Percentiles rank a stretch among this genome's conserved stretches.
These are phyloP conservation scores for Notarius lentiginosus DNA, from an alignment of 2,113 vertebrate genomes.

Conservation along the genomic window DNA sequence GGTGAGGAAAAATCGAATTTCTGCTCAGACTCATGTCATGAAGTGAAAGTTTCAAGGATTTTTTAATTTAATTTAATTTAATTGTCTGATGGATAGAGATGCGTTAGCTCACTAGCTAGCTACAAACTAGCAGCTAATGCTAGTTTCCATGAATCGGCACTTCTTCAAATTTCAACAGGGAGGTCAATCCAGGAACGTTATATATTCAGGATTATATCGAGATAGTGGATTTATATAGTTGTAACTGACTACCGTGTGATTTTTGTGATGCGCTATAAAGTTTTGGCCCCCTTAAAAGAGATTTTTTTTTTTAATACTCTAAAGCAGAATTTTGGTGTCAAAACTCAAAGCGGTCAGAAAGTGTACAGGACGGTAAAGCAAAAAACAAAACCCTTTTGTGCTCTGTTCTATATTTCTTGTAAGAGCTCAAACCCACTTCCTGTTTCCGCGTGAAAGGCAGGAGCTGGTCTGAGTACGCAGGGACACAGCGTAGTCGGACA, in stretches of 20 bases:
- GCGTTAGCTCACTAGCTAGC: neutral
- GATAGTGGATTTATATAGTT: neutral
- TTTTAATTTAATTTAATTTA: neutral
- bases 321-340: neutral
- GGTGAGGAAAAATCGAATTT: neutral
- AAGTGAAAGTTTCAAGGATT: neutral
- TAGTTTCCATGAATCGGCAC: neutral
- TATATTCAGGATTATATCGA: neutral
- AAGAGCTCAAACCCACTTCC: slow-evolving; percentile 8
- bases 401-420: neutral
- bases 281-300: neutral
- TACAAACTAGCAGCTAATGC: neutral
- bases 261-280: neutral
- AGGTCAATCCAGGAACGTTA: neutral
- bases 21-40: too few relatives aligned
- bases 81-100: neutral
- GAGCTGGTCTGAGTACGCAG: neutral
- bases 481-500: neutral
- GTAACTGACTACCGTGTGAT: neutral
- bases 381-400: neutral
- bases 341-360: neutral
- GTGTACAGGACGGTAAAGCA: neutral
- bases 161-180: neutral
- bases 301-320: neutral
- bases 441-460: slow-evolving; percentile 2